Evolutionary conservation across 2,113 vertebrate genomes (phyloP).

Genomic region (Drymodes brunneopygia): DNA sequence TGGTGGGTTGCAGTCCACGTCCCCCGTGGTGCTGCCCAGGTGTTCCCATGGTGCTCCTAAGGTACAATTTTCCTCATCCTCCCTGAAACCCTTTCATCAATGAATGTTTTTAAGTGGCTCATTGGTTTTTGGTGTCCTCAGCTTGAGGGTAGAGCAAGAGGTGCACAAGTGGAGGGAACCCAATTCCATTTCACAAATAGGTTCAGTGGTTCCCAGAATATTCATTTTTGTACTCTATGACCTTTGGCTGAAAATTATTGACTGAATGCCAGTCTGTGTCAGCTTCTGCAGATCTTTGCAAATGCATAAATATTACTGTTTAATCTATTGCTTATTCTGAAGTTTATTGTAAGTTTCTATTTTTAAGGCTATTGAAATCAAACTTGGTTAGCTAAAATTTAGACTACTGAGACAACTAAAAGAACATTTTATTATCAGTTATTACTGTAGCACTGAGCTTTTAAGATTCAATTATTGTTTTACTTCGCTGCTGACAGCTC

Average conservation of each 20-base stretch:
- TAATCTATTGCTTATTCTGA: not conserved
- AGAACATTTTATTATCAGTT: constrained; percentile 52
- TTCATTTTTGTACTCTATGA: not conserved
- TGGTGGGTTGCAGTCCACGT: not conserved
- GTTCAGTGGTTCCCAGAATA: not conserved
- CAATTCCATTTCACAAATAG: not conserved
- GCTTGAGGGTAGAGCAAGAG: not conserved
- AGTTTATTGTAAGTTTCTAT: not conserved
- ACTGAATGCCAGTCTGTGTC: not conserved
- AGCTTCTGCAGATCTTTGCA: not conserved
- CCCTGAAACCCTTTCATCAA: not conserved
- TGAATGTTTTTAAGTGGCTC: not conserved
- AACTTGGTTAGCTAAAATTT: constrained; percentile 51
- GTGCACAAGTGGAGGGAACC: not conserved
- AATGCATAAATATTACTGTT: not conserved
- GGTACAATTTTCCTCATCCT: not conserved
- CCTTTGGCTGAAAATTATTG: not conserved
- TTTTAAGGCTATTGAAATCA: constrained; percentile 52
- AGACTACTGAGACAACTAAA: constrained; percentile 23
- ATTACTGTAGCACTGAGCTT: constrained; percentile 24
- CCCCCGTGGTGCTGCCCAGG: no score
- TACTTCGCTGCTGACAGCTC: constrained; percentile 24
- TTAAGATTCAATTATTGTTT: constrained; percentile 60
- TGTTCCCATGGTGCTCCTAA: not conserved
- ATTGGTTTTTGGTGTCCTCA: not conserved